phyloP scores from a whole-genome alignment of 2,888 invertebrate genomes.

The Lapara coniferarum region DNA sequence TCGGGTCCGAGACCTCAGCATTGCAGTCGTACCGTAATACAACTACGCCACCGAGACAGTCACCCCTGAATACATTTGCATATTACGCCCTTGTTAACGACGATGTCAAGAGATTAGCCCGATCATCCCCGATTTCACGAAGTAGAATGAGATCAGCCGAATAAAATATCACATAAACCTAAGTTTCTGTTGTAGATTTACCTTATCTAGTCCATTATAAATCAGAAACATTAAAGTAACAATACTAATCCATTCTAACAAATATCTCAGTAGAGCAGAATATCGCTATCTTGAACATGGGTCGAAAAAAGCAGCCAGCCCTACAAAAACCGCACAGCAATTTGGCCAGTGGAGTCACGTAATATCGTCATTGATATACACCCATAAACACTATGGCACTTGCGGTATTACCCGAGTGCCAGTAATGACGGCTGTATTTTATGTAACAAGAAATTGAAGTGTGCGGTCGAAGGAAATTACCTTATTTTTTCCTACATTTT shows the following conservation, averaged over 20 bases:
- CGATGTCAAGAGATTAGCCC: not conserved
- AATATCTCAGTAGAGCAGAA: not conserved
- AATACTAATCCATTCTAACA: too few species aligned
- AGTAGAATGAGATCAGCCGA: too few species aligned
- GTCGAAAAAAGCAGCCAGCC: conserved; percentile 20
- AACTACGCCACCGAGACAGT: too few species aligned
- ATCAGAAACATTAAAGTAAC: too few species aligned
- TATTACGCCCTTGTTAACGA: not conserved
- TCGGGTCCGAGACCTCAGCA: too few species aligned
- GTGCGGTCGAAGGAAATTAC: not conserved
- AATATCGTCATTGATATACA: conserved; percentile 58
- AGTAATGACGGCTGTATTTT: conserved; percentile 15
- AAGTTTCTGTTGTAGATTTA: too few species aligned
- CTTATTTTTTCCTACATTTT: not conserved
- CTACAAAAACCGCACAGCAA: conserved; percentile 58
- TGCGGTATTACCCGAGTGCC: conserved; percentile 17
- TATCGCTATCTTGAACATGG: not conserved
- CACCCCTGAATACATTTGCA: not conserved
- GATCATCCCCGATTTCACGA: too few species aligned
- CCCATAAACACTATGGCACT: conserved; percentile 47
- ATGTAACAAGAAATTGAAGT: conserved; percentile 8
- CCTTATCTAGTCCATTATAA: too few species aligned
- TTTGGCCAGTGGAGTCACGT: conserved; percentile 60
- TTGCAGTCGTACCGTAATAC: too few species aligned
- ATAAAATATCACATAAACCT: too few species aligned